Evolutionary conservation across 2,113 vertebrate genomes (phyloP).

Genomic region (Fukomys damarensis): DNA sequence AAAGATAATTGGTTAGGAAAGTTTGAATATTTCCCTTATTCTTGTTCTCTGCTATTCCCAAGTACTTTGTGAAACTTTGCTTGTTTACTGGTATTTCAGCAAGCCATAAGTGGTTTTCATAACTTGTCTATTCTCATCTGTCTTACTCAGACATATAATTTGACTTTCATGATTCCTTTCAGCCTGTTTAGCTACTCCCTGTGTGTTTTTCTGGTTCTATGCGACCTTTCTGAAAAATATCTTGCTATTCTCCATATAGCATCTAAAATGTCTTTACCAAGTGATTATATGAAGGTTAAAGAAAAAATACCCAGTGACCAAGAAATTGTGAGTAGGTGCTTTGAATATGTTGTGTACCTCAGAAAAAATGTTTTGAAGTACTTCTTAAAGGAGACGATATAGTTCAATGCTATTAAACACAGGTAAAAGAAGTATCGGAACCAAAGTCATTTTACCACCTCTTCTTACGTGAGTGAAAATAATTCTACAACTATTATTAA

Average conservation of each 20-base stretch:
- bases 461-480: constrained; percentile 56
- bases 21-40: neutral
- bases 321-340: constrained; percentile 36
- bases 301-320: neutral
- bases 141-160: neutral
- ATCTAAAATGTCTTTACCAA: constrained; percentile 26
- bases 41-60: neutral
- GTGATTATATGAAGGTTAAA: neutral
- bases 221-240: constrained; percentile 29
- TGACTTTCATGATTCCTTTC: constrained; percentile 58
- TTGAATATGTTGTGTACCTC: neutral
- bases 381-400: constrained; percentile 36
- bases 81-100: constrained; percentile 47
- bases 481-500: neutral
- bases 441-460: constrained; percentile 10
- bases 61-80: neutral
- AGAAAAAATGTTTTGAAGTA: constrained; percentile 14
- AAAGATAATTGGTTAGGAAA: neutral
- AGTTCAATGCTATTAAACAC: constrained; percentile 45
- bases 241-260: neutral
- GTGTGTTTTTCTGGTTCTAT: neutral
- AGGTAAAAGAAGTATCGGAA: neutral
- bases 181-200: neutral
- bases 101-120: constrained; percentile 42
- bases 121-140: constrained; percentile 36